Conservation (phyloP, 2,797 vertebrate genomes). For the Bradypodion pumilum region DNA sequence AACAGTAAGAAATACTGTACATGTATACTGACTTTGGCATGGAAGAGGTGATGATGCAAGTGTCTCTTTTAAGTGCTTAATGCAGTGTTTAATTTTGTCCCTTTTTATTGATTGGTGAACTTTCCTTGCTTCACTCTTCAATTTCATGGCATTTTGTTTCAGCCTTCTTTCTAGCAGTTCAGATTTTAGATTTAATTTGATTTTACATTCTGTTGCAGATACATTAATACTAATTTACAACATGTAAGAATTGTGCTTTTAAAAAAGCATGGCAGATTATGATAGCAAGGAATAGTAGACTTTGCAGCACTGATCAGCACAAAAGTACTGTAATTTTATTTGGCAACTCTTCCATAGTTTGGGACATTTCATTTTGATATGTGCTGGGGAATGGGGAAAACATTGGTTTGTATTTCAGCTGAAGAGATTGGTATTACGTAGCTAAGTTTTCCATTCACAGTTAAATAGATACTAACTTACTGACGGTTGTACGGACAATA, state of each 20-base stretch:
- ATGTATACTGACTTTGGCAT: neutral
- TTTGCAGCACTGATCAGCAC: neutral
- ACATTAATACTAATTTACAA: neutral
- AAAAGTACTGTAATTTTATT: neutral
- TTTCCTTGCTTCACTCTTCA: neutral
- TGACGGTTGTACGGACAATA: neutral
- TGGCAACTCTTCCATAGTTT: constrained; percentile 16
- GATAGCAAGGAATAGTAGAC: neutral
- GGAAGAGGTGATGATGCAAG: neutral
- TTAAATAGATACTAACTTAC: neutral
- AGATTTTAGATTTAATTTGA: neutral
- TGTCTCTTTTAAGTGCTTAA: neutral
- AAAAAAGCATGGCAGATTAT: neutral
- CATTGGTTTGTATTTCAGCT: neutral
- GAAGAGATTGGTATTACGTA: constrained; percentile 11
- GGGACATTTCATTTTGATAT: neutral
- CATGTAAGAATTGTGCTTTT: neutral
- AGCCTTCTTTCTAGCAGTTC: neutral
- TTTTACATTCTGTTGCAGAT: neutral
- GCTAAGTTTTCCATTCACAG: neutral
- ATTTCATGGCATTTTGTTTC: neutral
- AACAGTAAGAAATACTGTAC: neutral
- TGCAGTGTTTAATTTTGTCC: neutral
- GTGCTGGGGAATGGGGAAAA: neutral
- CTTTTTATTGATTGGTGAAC: no score